These are phyloP conservation scores for Nothura maculosa DNA, from an alignment of 2,797 vertebrate species.

Conservation along the genomic window DNA sequence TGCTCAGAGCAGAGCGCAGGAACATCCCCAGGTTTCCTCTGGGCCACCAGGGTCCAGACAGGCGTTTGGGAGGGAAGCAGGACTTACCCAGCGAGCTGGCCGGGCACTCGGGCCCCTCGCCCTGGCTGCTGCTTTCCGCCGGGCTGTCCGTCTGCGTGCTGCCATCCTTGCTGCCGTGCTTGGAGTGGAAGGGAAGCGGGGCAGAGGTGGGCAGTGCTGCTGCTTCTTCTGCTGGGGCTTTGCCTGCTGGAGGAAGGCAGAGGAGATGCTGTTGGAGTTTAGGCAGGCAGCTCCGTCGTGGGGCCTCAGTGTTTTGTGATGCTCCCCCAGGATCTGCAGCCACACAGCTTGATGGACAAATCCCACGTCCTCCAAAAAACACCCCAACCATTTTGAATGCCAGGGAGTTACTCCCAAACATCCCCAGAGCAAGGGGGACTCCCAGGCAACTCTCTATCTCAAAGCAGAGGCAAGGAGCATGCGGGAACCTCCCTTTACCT, in stretches of 20 bases:
- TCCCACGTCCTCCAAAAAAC: background rate
- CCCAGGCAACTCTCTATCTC: rapidly evolving
- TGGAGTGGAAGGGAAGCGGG: slow-evolving; percentile 72
- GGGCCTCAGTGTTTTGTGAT: no score
- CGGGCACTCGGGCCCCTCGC: background rate
- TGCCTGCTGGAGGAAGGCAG: slow-evolving; percentile 77
- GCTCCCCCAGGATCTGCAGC: no score
- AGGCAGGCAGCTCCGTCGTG: background rate
- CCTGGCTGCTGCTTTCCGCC: slow-evolving; percentile 51
- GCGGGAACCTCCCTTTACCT: slow-evolving; percentile 83
- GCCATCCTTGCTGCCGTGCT: slow-evolving; percentile 84
- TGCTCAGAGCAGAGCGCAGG: slow-evolving; percentile 12
- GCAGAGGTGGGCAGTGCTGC: background rate
- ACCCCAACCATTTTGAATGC: no score
- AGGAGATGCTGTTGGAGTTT: background rate
- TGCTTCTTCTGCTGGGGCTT: slow-evolving; percentile 81
- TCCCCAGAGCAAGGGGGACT: background rate
- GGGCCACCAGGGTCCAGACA: background rate
- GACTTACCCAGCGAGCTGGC: slow-evolving; percentile 70
- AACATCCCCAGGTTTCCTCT: background rate
- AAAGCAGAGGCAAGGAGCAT: rapidly evolving
- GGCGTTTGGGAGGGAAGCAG: no score
- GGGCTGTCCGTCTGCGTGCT: slow-evolving; percentile 87
- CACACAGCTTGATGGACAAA: background rate
- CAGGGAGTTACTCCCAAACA: background rate